Percentiles rank a stretch among this genome's conserved stretches.
Conservation (phyloP, 1,140 invertebrate genomes). For the Sycophaga agraensis region DNA sequence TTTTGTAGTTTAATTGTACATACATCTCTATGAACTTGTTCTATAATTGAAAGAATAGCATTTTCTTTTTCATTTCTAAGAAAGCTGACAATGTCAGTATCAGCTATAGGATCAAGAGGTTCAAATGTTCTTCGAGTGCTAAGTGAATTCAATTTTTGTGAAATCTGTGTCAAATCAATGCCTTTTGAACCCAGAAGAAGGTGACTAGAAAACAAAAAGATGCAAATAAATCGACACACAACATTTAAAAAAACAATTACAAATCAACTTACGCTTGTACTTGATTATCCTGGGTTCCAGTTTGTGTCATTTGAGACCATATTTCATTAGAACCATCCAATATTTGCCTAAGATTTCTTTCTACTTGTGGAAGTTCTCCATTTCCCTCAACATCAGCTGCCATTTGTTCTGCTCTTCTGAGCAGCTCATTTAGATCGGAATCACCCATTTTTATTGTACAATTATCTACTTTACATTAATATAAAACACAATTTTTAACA, state of each 20-base stretch:
- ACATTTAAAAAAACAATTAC: slow-evolving; percentile 1
- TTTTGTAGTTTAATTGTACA: slow-evolving; percentile 41
- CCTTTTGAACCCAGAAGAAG: slow-evolving; percentile 90
- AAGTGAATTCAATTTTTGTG: slow-evolving; percentile 85
- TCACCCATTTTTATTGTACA: slow-evolving; percentile 44
- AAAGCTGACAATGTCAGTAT: slow-evolving; percentile 87
- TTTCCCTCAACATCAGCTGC: slow-evolving; percentile 84
- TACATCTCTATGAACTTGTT: slow-evolving; percentile 83
- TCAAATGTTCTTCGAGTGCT: slow-evolving; percentile 84
- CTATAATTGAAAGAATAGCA: slow-evolving; percentile 87
- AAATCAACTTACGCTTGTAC: slow-evolving; percentile 72
- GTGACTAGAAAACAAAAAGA: slow-evolving; percentile 66
- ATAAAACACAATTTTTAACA: too few species aligned
- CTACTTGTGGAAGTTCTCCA: slow-evolving; percentile 80
- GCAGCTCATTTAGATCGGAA: slow-evolving; percentile 78
- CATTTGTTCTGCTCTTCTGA: slow-evolving; percentile 88
- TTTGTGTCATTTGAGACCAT: slow-evolving; percentile 80
- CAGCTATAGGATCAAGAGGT: slow-evolving; percentile 83
- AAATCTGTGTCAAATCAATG: slow-evolving; percentile 88
- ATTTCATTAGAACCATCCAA: slow-evolving; percentile 89
- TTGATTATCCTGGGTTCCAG: slow-evolving; percentile 84
- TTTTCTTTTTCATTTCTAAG: slow-evolving; percentile 93
- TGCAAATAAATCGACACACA: slow-evolving; percentile 18
- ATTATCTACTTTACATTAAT: too few species aligned
- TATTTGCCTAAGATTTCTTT: slow-evolving; percentile 87